Base-by-base conservation (phyloP, 2,888 invertebrate species). In the Drosophila austrosaltans region DNA sequence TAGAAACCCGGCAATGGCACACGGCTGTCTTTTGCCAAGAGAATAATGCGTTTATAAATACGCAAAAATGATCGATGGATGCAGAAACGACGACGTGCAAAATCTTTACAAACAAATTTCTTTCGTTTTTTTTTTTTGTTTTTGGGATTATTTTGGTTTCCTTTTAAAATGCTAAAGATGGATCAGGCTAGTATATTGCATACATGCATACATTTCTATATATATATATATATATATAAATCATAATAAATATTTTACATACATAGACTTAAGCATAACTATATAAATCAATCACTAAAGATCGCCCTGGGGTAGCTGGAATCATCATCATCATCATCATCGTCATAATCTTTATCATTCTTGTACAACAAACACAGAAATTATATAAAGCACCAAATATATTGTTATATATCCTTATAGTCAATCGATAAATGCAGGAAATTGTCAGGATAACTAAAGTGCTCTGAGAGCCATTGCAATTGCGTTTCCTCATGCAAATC, bases 361-460 rank as follows among this genome's bases (percentile, higher is more conserved):
- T 30, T 48, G 42, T 16, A 60, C 12, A 36, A 22, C 32, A 66
- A 16, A 25, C 39, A 48, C 16, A 48, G 53, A 60, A 25, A 36
- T 61, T 44, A 36, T 28, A 40, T 8, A 70, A 59, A 28, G 39
- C 53, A 32, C 44, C 44, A 42, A 39, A 53, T 4, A 22, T 28
- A 32, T 40, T 25, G 36, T 77, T 86, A 91, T 42, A 72, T 67
- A 70, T 65, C 82, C 75, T 90, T 83, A 79, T 91, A 92, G 68
- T 86, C 81, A 68, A 96, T 91, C 91, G 95, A 95, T 82, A 99
- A 94, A 94, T 99, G 99, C 76, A 99, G 93, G 93, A 99, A 99
- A 93, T 99, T 99, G 92, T 99, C 99, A 0, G 99, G 98, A 93
- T 99, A 98, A 92, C 98, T 98, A 89, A 99, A 93, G 92, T 99